Conservation (phyloP, 2,888 invertebrate species). For the Drosophila parthenogenetica region DNA sequence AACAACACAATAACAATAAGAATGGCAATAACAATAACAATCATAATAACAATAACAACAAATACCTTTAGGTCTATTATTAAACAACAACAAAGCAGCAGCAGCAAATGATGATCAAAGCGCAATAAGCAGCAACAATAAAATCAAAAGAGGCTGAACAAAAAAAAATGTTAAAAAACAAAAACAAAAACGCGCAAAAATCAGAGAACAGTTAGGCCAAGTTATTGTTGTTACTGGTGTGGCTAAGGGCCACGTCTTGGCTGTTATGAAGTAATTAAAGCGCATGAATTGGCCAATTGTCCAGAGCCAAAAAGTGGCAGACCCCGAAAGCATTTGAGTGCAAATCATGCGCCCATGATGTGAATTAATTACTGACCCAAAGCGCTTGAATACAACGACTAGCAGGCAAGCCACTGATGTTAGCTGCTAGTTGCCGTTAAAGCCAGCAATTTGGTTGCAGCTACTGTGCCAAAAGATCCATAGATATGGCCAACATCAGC, state of each 20-base stretch:
- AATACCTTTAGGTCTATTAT: conserved; percentile 60
- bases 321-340: conserved; percentile 41
- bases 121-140: conserved; percentile 39
- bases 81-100: conserved; percentile 55
- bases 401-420: conserved; percentile 15
- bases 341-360: conserved; percentile 59
- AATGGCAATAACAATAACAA: conserved; percentile 15
- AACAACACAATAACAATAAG: conserved; percentile 37
- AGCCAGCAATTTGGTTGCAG: conserved; percentile 50
- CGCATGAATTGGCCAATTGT: conserved; percentile 78
- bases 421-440: conserved; percentile 68
- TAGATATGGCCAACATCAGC: conserved; percentile 49
- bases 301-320: conserved; percentile 44
- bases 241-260: conserved; percentile 55
- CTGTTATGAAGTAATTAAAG: conserved; percentile 78
- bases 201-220: conserved; percentile 63
- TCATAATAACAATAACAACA: conserved; percentile 17
- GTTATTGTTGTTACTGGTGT: conserved; percentile 23
- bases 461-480: conserved; percentile 72
- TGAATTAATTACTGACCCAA: conserved; percentile 80
- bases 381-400: conserved; percentile 54
- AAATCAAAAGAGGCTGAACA: background rate
- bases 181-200: conserved; percentile 43
- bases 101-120: conserved; percentile 36
- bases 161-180: background rate